Percentiles rank a stretch among this genome's conserved stretches.
These are phyloP conservation scores for Spodoptera littoralis DNA, from an alignment of 2,888 invertebrate genomes.

Conservation along the genomic window DNA sequence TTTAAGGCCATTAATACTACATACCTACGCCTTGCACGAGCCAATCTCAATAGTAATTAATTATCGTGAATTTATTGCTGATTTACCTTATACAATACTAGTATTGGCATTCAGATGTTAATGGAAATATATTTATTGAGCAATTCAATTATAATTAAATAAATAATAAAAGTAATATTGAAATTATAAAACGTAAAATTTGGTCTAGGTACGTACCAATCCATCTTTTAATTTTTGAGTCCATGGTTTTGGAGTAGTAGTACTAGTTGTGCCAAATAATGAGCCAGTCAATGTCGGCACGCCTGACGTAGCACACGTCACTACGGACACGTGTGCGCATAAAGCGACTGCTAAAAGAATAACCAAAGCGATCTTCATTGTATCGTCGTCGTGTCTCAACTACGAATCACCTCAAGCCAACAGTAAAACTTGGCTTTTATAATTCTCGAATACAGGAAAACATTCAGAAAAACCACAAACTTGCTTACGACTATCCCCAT, in stretches of 20 bases:
- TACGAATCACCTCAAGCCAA: slow-evolving; percentile 24
- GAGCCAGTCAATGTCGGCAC: slow-evolving; percentile 23
- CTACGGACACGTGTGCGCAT: slow-evolving; percentile 55
- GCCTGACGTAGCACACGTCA: slow-evolving; percentile 41
- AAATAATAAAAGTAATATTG: no score
- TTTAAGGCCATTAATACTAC: no score
- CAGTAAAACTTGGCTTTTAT: slow-evolving; percentile 44
- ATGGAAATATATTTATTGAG: no score
- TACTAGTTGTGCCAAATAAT: slow-evolving; percentile 35
- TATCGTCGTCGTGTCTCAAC: slow-evolving; percentile 27
- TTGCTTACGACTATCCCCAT: slow-evolving; percentile 13
- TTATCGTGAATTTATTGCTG: no score
- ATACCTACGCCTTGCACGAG: no score
- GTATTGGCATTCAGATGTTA: no score
- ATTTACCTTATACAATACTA: no score
- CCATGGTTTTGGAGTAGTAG: slow-evolving; percentile 68
- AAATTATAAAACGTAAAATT: no score
- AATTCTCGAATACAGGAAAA: slow-evolving; percentile 49
- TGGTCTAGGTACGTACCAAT: slow-evolving; percentile 60
- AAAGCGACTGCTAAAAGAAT: slow-evolving; percentile 50
- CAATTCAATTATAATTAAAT: no score
- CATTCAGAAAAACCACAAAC: slow-evolving; percentile 5
- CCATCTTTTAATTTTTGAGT: slow-evolving; percentile 68
- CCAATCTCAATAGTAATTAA: no score
- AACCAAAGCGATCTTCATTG: slow-evolving; percentile 59